phyloP scores from a whole-genome alignment of 2,888 invertebrate genomes.

The Hetaerina titia region DNA sequence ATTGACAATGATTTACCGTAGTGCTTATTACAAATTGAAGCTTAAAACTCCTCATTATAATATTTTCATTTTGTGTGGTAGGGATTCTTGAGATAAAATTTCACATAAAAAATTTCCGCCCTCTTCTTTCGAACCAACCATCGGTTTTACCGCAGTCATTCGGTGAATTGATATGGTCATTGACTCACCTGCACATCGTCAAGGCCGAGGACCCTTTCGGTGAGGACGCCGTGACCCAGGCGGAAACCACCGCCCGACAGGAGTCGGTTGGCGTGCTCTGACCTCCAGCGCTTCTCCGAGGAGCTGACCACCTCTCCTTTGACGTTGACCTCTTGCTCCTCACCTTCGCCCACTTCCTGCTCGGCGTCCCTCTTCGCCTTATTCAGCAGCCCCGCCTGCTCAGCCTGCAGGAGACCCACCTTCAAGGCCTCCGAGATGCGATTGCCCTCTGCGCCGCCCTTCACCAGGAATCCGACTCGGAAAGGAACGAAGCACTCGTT shows the following conservation, averaged over 20 bases:
- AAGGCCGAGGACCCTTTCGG: conserved; percentile 85
- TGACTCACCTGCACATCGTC: conserved; percentile 80
- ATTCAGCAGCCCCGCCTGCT: conserved; percentile 84
- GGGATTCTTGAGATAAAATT: too few relatives aligned
- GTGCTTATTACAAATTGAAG: too few relatives aligned
- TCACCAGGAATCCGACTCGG: conserved; percentile 83
- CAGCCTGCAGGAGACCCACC: conserved; percentile 80
- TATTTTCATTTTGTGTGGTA: too few relatives aligned
- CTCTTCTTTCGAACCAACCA: not conserved
- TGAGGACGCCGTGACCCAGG: conserved; percentile 31
- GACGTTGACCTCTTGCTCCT: not conserved
- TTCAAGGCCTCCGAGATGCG: conserved; percentile 82
- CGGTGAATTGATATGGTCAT: not conserved
- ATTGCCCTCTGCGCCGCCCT: conserved; percentile 77
- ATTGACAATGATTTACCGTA: too few relatives aligned
- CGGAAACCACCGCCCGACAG: conserved; percentile 46
- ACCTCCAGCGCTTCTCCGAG: conserved; percentile 43
- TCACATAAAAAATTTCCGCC: too few relatives aligned
- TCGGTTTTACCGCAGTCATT: not conserved
- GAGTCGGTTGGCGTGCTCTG: not conserved
- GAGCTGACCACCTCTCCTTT: not conserved
- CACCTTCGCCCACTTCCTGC: conserved; percentile 80
- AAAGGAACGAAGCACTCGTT: conserved; percentile 87
- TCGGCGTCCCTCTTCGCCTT: conserved; percentile 86
- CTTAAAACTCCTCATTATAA: too few relatives aligned